Conservation (phyloP, 2,113 vertebrate genomes). For the Miniopterus natalensis region DNA sequence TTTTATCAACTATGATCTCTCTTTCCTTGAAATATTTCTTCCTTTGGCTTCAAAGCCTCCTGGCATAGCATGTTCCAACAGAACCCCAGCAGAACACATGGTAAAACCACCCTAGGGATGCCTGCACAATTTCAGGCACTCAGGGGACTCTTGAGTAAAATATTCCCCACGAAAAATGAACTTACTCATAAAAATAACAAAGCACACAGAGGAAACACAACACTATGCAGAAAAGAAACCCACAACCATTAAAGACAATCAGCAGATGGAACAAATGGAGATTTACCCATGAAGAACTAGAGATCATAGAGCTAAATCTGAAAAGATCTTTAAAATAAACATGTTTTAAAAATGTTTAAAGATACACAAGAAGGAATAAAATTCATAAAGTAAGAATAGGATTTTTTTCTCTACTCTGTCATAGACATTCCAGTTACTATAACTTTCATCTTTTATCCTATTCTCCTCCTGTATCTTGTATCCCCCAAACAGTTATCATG, state of each 20-base stretch:
- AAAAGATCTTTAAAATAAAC: slow-evolving; percentile 22
- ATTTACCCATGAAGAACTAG: not conserved
- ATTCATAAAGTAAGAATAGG: not conserved
- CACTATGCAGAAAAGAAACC: not conserved
- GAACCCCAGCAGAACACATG: not conserved
- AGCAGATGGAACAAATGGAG: not conserved
- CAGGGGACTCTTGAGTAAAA: not conserved
- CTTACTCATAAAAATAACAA: not conserved
- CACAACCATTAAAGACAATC: not conserved
- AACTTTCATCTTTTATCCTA: not conserved
- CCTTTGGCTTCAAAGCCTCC: not conserved
- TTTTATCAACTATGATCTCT: not conserved
- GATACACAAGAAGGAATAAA: not conserved
- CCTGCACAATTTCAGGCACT: not conserved
- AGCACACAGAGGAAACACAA: not conserved
- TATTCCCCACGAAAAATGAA: not conserved
- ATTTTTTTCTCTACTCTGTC: not conserved
- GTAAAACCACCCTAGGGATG: not conserved
- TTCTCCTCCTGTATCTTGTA: not conserved
- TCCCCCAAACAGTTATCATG: not conserved
- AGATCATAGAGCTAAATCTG: not conserved
- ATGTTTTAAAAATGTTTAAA: not conserved
- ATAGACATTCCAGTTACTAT: not conserved
- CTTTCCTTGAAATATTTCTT: slow-evolving; percentile 12
- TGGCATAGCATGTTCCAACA: not conserved